phyloP scores from a whole-genome alignment of 2,888 invertebrate genomes.

The Pherbina coryleti region DNA sequence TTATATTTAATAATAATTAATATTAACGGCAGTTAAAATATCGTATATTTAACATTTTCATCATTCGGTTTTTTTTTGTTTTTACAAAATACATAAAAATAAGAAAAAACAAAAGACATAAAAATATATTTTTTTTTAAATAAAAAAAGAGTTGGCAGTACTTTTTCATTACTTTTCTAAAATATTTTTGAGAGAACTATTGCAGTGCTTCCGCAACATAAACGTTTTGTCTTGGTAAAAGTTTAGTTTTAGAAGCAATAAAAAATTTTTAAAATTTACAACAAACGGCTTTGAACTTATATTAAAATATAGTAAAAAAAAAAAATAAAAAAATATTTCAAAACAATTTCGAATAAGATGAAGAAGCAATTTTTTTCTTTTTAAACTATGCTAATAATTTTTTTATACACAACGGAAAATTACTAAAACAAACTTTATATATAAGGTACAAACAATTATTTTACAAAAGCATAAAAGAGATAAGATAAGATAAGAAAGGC shows the following conservation, averaged over 20 bases:
- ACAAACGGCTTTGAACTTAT: background rate
- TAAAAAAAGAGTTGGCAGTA: conserved; percentile 24
- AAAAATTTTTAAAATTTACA: conserved; percentile 4
- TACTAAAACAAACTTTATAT: conserved; percentile 12
- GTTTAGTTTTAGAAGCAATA: background rate
- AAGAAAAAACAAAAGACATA: conserved; percentile 37
- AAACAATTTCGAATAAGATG: background rate
- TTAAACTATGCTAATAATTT: conserved; percentile 4
- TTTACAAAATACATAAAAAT: conserved; percentile 41
- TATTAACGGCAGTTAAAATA: conserved; percentile 56
- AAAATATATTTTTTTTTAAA: conserved; percentile 13
- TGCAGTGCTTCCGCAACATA: conserved; percentile 10
- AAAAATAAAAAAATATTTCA: conserved; percentile 2
- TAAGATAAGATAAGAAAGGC: conserved; percentile 10
- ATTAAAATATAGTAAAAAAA: background rate
- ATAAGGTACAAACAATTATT: conserved; percentile 43
- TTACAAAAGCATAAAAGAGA: conserved; percentile 44
- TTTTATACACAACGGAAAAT: conserved; percentile 19
- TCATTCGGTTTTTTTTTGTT: conserved; percentile 36
- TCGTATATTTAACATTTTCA: conserved; percentile 53
- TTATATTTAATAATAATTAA: conserved; percentile 58
- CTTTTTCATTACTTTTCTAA: conserved; percentile 11
- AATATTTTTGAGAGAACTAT: background rate
- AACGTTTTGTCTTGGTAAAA: background rate
- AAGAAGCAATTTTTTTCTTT: conserved; percentile 15